These are phyloP conservation scores for Chrysopa pallens DNA, from an alignment of 1,140 invertebrate genomes.

Conservation along the genomic window DNA sequence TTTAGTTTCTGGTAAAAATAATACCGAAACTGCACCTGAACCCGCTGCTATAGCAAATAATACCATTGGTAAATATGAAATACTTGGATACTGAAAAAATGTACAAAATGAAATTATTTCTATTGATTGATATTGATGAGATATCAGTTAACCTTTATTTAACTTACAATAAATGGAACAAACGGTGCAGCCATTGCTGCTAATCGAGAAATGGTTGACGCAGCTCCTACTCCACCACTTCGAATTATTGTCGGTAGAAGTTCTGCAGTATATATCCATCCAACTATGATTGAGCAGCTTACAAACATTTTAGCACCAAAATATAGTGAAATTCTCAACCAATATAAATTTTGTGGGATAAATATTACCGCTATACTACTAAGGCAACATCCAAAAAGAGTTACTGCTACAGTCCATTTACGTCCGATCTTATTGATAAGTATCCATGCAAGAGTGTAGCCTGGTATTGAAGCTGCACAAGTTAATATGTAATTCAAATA, in stretches of 20 bases:
- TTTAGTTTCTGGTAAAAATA: constrained; percentile 39
- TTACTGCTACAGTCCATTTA: constrained; percentile 25
- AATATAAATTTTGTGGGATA: constrained; percentile 19
- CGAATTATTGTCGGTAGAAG: constrained; percentile 38
- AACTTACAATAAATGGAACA: constrained; percentile 31
- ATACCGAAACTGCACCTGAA: constrained; percentile 26
- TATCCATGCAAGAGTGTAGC: constrained; percentile 32
- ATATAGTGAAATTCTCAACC: constrained; percentile 32
- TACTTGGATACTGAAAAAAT: too few species aligned
- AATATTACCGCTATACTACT: constrained; percentile 30
- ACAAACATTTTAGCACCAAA: constrained; percentile 43
- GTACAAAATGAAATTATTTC: too few species aligned
- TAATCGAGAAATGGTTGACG: constrained; percentile 36
- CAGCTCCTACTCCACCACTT: constrained; percentile 34
- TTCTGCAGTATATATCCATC: constrained; percentile 42
- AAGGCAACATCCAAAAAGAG: constrained; percentile 32
- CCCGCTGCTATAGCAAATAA: constrained; percentile 31
- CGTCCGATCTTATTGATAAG: constrained; percentile 32
- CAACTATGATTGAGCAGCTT: constrained; percentile 36
- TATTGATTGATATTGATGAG: too few species aligned
- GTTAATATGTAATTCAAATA: constrained; percentile 38
- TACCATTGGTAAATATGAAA: constrained; percentile 27
- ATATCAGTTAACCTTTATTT: too few species aligned
- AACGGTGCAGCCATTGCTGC: constrained; percentile 43
- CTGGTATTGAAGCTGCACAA: constrained; percentile 38